phyloP scores from a whole-genome alignment of 2,888 invertebrate genomes.

The Mythimna ferrago region DNA sequence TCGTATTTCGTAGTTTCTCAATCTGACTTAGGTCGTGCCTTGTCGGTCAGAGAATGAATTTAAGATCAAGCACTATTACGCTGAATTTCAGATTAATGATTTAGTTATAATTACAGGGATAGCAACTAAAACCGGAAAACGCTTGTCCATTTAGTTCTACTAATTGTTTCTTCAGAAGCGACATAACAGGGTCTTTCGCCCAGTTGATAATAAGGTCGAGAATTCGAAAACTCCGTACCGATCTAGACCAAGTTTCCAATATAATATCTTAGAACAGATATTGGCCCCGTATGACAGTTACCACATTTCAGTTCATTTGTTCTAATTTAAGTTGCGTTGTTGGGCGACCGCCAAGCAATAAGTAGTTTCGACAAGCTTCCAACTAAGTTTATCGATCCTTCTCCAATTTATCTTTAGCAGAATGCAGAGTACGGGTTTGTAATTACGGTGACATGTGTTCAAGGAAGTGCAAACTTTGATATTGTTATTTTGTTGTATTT shows the following conservation, averaged over 20 bases:
- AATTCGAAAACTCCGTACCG: neutral
- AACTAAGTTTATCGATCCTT: constrained; percentile 61
- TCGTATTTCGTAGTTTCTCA: too few relatives aligned
- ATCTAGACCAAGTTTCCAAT: neutral
- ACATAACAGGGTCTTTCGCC: neutral
- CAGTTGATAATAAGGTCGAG: neutral
- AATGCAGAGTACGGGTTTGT: constrained; percentile 14
- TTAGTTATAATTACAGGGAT: neutral
- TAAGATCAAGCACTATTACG: neutral
- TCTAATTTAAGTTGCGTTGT: constrained; percentile 65
- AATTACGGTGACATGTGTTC: constrained; percentile 15
- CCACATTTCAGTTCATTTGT: constrained; percentile 64
- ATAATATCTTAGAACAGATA: constrained; percentile 4
- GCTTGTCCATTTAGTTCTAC: neutral
- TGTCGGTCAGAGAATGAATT: too few relatives aligned
- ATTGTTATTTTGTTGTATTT: neutral
- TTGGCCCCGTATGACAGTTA: constrained; percentile 19
- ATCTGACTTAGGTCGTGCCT: too few relatives aligned
- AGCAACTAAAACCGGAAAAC: neutral
- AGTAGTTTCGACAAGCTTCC: constrained; percentile 65
- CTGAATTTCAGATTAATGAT: neutral
- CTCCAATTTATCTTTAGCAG: constrained; percentile 50
- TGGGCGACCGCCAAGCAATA: constrained; percentile 69
- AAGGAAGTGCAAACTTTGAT: neutral
- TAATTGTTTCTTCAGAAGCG: neutral